Percentiles rank a stretch among this genome's conserved stretches.
phyloP scores from a whole-genome alignment of 2,113 vertebrate genomes.

The Mustelus asterias region DNA sequence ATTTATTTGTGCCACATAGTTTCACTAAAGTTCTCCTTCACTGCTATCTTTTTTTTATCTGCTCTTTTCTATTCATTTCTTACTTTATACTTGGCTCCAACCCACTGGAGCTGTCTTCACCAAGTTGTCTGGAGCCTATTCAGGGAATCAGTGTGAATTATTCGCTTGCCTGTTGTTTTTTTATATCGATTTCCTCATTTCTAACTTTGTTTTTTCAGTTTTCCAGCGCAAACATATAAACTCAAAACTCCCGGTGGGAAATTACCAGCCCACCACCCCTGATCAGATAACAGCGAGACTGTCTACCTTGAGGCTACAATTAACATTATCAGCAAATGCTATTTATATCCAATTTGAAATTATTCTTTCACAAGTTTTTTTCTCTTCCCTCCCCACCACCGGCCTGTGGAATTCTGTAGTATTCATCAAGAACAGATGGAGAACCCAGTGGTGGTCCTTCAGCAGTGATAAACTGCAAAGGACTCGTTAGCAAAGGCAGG shows the following conservation, averaged over 20 bases:
- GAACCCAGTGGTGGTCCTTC: not conserved
- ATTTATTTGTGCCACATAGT: not conserved
- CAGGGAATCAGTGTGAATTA: not conserved
- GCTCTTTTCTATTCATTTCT: not conserved
- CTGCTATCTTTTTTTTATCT: not conserved
- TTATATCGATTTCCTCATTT: conserved; percentile 41
- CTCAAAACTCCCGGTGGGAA: not conserved
- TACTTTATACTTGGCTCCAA: not conserved
- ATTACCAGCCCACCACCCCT: not conserved
- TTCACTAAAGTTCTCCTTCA: not conserved
- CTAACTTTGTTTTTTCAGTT: conserved; percentile 43
- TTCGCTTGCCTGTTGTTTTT: not conserved
- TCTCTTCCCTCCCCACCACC: no score
- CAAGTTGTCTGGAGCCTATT: not conserved
- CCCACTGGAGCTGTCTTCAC: not conserved
- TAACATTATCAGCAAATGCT: not conserved
- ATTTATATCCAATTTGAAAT: not conserved
- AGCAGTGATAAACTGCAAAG: not conserved
- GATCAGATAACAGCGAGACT: conserved; percentile 8
- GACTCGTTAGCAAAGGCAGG: not conserved
- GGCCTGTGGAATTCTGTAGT: not conserved
- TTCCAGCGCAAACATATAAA: conserved; percentile 39
- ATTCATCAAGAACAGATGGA: conserved; percentile 23
- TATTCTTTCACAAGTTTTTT: not conserved
- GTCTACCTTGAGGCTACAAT: conserved; percentile 21